Percentiles rank a stretch among this genome's conserved stretches.
Evolutionary conservation across 2,797 vertebrate genomes (phyloP).

Genomic region (Rhinatrema bivittatum): DNA sequence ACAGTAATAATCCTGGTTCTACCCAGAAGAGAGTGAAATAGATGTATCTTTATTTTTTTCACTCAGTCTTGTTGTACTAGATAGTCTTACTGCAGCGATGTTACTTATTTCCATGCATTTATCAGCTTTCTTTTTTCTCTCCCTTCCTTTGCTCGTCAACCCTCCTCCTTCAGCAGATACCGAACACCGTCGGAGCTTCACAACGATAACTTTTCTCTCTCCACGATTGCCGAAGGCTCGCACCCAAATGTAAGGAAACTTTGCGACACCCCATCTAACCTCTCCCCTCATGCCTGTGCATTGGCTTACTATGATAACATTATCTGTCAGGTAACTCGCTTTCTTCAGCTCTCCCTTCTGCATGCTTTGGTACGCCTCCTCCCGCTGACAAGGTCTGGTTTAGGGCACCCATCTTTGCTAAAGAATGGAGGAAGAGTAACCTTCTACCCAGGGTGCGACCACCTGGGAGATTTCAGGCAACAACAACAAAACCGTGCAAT

Average conservation of each 20-base stretch:
- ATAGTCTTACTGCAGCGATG: no score
- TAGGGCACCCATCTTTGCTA: neutral
- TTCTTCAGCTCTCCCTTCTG: constrained; percentile 53
- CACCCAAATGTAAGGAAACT: constrained; percentile 97
- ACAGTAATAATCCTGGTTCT: no score
- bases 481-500: no score
- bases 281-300: constrained; percentile 75
- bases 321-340: constrained; percentile 85
- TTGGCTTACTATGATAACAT: constrained; percentile 88
- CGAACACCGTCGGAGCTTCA: constrained; percentile 91
- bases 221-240: constrained; percentile 98
- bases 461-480: no score
- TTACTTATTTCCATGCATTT: accelerated
- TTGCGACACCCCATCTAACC: constrained; percentile 68
- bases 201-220: constrained; percentile 99
- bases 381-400: constrained; percentile 19
- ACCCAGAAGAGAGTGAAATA: no score
- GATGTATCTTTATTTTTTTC: no score
- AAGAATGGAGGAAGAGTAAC: no score
- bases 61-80: no score
- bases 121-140: neutral
- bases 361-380: constrained; percentile 49
- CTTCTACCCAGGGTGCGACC: no score
- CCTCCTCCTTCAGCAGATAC: constrained; percentile 73
- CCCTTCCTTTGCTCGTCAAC: constrained; percentile 11